Base-by-base conservation (phyloP, 2,113 vertebrate genomes). In the Otis tarda region DNA sequence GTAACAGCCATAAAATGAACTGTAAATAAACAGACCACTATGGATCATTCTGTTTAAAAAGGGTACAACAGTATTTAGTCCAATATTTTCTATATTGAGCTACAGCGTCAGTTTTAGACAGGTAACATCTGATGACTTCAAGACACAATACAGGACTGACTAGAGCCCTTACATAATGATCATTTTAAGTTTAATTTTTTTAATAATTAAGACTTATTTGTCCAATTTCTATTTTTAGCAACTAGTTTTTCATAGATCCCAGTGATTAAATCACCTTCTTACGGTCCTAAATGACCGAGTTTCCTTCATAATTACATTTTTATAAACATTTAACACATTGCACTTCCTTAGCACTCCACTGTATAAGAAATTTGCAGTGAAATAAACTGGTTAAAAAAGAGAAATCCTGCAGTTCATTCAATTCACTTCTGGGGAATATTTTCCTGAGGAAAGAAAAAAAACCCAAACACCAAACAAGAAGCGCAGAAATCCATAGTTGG, bases 61-160 rank as follows among this genome's bases (percentile, higher is more conserved):
- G 39, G 9, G 17, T 28, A 37, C 28, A 50, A 33, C 0, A 60
- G 9, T 30, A 77, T 47, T 76, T 79, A 12, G 60, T 69, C 27
- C 61, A 64, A 0, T 33, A 57, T 56, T 43, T 92, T 89, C 53
- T 55, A 23, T 27, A 43, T 2, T 86, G 59, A 86, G 33, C 39
- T 65, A 55, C 24, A 43, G 10, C 33, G 13, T 39, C 77, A 65
- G 57, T 49, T 82, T 68, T 76, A 68, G 37, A 87, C 84, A 78
- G 22, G 52, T 53, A 77, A 53, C 22, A 53, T 43, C 49, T 64
- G 30, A 73, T 28, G 27, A 83, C 28, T 90, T 88, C 19, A 65
- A 57, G 39, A 69, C 15, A 75, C 0, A 3, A 61, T 10, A 74
- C 0, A 0, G 24, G 39, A 78, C 35, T 59, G 21, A 85, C 33